Conservation (phyloP, 2,113 vertebrate species). For the Amblyopsis rosae region DNA sequence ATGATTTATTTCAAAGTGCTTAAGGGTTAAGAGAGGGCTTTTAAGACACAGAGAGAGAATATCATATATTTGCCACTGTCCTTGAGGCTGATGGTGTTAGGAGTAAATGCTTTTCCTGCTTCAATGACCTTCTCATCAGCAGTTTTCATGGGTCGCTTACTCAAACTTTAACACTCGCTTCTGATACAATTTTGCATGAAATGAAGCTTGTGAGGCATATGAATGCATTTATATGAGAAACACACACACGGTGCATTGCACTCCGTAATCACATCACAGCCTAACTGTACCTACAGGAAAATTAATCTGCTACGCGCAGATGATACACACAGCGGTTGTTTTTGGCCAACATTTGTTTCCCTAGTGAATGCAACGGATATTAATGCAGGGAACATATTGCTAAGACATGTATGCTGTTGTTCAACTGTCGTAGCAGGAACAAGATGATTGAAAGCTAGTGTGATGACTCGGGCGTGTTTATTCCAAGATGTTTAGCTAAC, state of each 20-base stretch:
- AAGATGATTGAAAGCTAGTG: conserved; percentile 40
- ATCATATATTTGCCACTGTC: conserved; percentile 39
- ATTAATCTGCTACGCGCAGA: conserved; percentile 9
- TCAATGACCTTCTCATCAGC: conserved; percentile 53
- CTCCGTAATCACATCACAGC: too few species aligned
- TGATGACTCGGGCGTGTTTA: conserved; percentile 63
- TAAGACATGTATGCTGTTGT: conserved; percentile 36
- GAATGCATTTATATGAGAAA: background rate
- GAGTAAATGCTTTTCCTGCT: conserved; percentile 53
- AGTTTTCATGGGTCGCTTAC: conserved; percentile 54
- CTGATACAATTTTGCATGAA: conserved; percentile 44
- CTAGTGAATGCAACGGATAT: conserved; percentile 53
- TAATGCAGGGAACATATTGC: conserved; percentile 42
- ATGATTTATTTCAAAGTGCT: too few species aligned
- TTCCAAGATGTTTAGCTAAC: conserved; percentile 52
- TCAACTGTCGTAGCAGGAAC: conserved; percentile 31
- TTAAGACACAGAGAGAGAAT: conserved; percentile 2
- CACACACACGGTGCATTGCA: background rate
- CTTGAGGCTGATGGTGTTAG: conserved; percentile 51
- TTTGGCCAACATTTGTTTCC: conserved; percentile 61
- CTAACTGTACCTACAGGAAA: background rate
- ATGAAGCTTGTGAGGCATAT: background rate
- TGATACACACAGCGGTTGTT: conserved; percentile 44
- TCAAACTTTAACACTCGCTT: conserved; percentile 39
- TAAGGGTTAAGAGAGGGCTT: background rate